phyloP scores from a whole-genome alignment of 2,888 invertebrate species.

The Metallyticus violacea region DNA sequence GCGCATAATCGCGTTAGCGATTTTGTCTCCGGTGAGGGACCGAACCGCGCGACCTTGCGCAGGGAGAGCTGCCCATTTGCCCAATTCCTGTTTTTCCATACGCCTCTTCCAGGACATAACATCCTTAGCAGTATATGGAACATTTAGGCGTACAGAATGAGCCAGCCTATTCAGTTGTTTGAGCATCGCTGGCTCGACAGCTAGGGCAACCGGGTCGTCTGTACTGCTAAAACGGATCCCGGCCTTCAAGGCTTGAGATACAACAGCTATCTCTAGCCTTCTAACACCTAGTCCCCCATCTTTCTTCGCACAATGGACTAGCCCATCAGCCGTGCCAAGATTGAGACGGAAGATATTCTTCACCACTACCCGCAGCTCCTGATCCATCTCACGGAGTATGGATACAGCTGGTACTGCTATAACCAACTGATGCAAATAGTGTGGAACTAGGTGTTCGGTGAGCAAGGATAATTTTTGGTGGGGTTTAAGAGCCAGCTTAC shows the following conservation, averaged over 20 bases:
- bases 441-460: not conserved
- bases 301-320: conserved; percentile 39
- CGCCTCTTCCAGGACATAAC: not conserved
- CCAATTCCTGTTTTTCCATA: not conserved
- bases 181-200: not conserved
- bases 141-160: not conserved
- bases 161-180: not conserved
- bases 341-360: conserved; percentile 37
- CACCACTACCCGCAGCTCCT: not conserved
- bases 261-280: conserved; percentile 36
- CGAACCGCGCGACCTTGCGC: not conserved
- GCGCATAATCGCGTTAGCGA: conserved; percentile 33
- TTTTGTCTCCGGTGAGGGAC: conserved; percentile 29
- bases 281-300: conserved; percentile 42
- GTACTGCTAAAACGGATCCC: conserved; percentile 19
- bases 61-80: not conserved
- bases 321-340: conserved; percentile 33
- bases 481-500: not conserved
- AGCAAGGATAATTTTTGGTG: conserved; percentile 15
- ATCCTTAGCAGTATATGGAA: not conserved
- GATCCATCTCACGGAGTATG: not conserved
- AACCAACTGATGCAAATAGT: conserved; percentile 14
- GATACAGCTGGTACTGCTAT: not conserved
- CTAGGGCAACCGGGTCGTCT: not conserved
- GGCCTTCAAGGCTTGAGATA: conserved; percentile 31